Base-by-base conservation (phyloP, 2,797 vertebrate genomes). In the Squalus acanthias region DNA sequence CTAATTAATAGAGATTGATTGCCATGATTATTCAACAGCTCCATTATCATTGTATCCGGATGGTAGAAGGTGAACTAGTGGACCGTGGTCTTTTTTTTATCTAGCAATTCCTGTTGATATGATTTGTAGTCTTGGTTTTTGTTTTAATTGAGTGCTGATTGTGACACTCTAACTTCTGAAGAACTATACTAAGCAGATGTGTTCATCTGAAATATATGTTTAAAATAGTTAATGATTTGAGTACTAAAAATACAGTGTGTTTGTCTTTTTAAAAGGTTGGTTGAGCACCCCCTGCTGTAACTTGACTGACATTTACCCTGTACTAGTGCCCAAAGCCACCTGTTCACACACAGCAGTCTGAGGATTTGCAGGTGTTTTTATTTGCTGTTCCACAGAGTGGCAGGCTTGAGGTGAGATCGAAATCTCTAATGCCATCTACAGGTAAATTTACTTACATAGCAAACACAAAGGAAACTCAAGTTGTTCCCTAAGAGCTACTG, bases 361-460 rank as follows among this genome's bases (percentile, higher is more conserved):
- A 29, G 50, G 29, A 76, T 95, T 95, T 72, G 53, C 94, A 95
- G 70, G 94, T 95, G 70, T 29, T 76, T 53, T 13, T 72, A 53
- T 95, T 72, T 76, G 70, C 63, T 69, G 91, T 69, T 93, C 17
- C 39, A 65, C 17, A 57, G 22, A 53, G 26, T 5, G 26, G 53
- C 46, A 57, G 20, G 70, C 12, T 76, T 72, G 89, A 92, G 89
- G 24, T 76, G 70, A 60, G 94, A 95, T 57, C 29, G 26, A 53
- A 95, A 76, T 57, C 94, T 95, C 94, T 95, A 60, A 57, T 95
- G 70, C 94, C 94, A 95, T 76, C 94, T 76, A 22, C 70, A 95
- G 94, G 94, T 95, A 95, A 20, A 65, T 33, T 65, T 33, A 92
- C 63, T 92, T 8, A 65, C n/a, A 29, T 13, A 74, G 46, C n/a